Evolutionary conservation across 2,797 vertebrate species (phyloP).

Genomic region (Serranus cabrilla): DNA sequence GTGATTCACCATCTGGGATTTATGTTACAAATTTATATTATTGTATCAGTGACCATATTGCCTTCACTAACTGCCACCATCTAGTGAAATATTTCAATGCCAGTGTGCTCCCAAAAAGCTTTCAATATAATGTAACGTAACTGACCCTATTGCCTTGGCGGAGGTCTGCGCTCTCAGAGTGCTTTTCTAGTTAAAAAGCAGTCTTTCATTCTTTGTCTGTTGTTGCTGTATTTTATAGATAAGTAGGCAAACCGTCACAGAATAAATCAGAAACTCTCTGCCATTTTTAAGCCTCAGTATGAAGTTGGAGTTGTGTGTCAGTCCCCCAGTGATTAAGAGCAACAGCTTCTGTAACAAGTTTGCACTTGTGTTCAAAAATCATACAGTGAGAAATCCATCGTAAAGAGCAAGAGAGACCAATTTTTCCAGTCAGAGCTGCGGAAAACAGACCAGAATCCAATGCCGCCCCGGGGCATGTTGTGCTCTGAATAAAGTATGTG

Average conservation of each 20-base stretch:
- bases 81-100: too few relatives aligned
- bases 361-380: not conserved
- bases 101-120: too few relatives aligned
- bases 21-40: too few relatives aligned
- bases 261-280: not conserved
- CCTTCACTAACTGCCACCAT: too few relatives aligned
- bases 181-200: not conserved
- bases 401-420: slow-evolving; percentile 1
- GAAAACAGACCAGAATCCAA: slow-evolving; percentile 21
- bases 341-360: not conserved
- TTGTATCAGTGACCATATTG: too few relatives aligned
- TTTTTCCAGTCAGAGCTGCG: slow-evolving; percentile 11
- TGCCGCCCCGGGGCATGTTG: slow-evolving; percentile 28
- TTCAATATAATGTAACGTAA: too few relatives aligned
- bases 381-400: slow-evolving; percentile 2
- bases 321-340: not conserved
- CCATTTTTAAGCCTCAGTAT: not conserved
- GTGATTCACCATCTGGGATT: too few relatives aligned
- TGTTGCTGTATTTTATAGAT: not conserved
- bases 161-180: too few relatives aligned
- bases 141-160: too few relatives aligned
- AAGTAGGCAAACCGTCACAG: not conserved
- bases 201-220: not conserved
- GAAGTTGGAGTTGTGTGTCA: not conserved
- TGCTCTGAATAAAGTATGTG: slow-evolving; percentile 39